Evolutionary conservation across 2,113 vertebrate species (phyloP), one percentile per base, ranked within the genome.

Genomic region (Amblyornis subalaris): DNA sequence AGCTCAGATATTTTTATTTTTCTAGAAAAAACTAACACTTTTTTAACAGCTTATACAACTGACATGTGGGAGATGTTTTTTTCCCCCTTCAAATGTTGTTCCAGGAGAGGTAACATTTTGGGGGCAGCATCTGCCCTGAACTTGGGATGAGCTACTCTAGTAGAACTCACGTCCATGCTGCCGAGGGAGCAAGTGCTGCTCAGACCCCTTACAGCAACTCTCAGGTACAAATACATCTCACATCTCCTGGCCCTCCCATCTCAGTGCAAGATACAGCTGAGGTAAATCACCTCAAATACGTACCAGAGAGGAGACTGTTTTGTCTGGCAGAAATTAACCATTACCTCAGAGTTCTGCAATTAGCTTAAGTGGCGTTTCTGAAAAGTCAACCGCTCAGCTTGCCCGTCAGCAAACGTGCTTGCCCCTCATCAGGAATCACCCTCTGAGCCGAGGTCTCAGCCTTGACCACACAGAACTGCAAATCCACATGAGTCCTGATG

Each of bases 91-190:
- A 5, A 58, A n/a, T 14, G 35, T 2, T 72, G 9, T 33, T 74
- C 22, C 69, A 71, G 55, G 25, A 74, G n/a, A 71, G 50, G 54
- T 14, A 20, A 55, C 24, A 26, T 36, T 48, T 6, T 42, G 54
- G 55, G 13, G 7, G 12, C n/a, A 92, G 64, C 3, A 2, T 11
- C 62, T 61, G n/a, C 29, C 58, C n/a, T 16, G 31, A 48, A 24
- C 40, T 17, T 28, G 33, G 42, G 26, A n/a, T 0, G 3, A 77
- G 65, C 40, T 77, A 2, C 19, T 78, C 78, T 12, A 36, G 42
- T 7, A 25, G 17, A 81, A 1, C 19, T 51, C 0, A 0, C 21
- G 47, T 19, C 70, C 13, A 0, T 24, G 6, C 22, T 19, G 42
- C 89, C 36, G 42, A 53, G 35, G 71, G 26, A 20, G 18, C 29